A percentile compares a stretch with the other conserved stretches of the same genome.
Evolutionary conservation across 1,140 invertebrate species (phyloP).

Genomic region (Euglossa dilemma): DNA sequence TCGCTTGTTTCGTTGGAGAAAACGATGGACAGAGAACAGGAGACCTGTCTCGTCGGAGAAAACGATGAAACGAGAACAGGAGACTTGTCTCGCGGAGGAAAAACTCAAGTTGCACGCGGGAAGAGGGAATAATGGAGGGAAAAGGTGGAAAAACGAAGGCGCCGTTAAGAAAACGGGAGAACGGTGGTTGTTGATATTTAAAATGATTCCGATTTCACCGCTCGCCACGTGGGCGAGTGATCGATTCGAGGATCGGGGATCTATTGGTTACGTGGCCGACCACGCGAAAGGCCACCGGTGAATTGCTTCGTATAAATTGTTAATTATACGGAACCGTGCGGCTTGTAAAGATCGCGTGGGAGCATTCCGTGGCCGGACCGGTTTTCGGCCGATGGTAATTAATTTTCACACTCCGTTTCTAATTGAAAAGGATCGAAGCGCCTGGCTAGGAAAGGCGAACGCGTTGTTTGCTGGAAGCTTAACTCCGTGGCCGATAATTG

Average conservation of each 20-base stretch:
- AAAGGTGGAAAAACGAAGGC: too few relatives aligned
- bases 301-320: constrained; percentile 49
- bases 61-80: too few relatives aligned
- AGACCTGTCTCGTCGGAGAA: too few relatives aligned
- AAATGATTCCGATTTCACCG: constrained; percentile 7
- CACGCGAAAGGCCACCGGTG: constrained; percentile 28
- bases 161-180: not conserved
- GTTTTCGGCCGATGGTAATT: constrained; percentile 46
- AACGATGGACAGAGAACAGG: too few relatives aligned
- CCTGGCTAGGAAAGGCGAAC: not conserved
- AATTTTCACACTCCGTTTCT: constrained; percentile 53
- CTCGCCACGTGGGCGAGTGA: constrained; percentile 45
- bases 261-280: constrained; percentile 23
- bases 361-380: constrained; percentile 42
- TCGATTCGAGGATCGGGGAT: constrained; percentile 50
- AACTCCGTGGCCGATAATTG: constrained; percentile 29
- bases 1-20: too few relatives aligned
- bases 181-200: not conserved
- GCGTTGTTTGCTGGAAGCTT: constrained; percentile 22
- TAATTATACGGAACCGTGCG: constrained; percentile 51
- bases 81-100: too few relatives aligned
- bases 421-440: constrained; percentile 24
- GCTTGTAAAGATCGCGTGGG: constrained; percentile 33
- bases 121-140: not conserved
- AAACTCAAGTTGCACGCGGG: too few relatives aligned